These are phyloP conservation scores for Panzeria rudis DNA, from an alignment of 2,888 invertebrate genomes.

Conservation along the genomic window DNA sequence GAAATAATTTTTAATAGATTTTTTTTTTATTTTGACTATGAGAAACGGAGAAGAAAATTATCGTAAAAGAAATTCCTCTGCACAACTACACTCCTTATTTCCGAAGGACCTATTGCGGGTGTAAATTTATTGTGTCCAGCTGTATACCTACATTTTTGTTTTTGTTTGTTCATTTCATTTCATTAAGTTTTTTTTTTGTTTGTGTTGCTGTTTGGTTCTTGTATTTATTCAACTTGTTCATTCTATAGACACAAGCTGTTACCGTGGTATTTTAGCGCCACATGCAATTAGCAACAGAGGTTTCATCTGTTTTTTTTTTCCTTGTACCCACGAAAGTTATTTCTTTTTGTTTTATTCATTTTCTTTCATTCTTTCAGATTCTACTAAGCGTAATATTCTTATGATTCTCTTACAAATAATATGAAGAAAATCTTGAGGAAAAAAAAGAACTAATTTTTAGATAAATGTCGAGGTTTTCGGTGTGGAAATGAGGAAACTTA, in stretches of 20 bases:
- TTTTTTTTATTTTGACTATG: too few species aligned
- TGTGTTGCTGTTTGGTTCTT: conserved; percentile 29
- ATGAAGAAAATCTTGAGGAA: conserved; percentile 13
- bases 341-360: conserved; percentile 24
- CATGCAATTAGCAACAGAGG: conserved; percentile 70
- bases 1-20: too few species aligned
- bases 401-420: background rate
- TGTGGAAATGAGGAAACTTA: conserved; percentile 4
- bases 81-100: background rate
- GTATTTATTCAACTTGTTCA: conserved; percentile 28
- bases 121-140: conserved; percentile 51
- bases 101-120: background rate
- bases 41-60: too few species aligned
- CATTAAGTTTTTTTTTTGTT: background rate
- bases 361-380: background rate
- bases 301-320: conserved; percentile 68
- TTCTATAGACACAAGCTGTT: conserved; percentile 57
- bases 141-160: background rate
- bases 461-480: background rate
- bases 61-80: background rate
- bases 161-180: conserved; percentile 17
- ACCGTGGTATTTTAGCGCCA: conserved; percentile 63
- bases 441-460: background rate
- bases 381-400: background rate
- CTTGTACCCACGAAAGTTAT: conserved; percentile 60